Conservation (phyloP, 2,113 vertebrate genomes). For the Eublepharis macularius region DNA sequence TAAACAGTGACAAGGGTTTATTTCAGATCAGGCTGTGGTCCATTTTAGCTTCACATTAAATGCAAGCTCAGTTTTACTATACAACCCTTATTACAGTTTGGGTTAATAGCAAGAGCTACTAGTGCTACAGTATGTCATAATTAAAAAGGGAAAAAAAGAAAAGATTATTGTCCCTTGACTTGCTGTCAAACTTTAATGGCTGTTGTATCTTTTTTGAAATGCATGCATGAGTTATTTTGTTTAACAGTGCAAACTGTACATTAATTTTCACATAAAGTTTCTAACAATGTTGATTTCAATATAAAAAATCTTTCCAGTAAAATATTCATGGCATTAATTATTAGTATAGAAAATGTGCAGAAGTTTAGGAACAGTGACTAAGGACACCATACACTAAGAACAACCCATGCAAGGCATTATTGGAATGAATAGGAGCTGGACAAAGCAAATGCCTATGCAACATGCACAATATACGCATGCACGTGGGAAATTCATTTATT, state of each 20-base stretch:
- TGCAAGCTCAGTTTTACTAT: constrained; percentile 59
- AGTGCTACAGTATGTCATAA: constrained; percentile 54
- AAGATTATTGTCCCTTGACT: constrained; percentile 54
- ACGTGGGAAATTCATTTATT: too few species aligned
- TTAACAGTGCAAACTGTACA: constrained; percentile 49
- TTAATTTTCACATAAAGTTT: constrained; percentile 56
- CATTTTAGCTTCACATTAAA: constrained; percentile 62
- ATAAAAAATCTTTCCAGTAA: constrained; percentile 58
- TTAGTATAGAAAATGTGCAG: constrained; percentile 48
- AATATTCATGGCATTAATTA: constrained; percentile 55
- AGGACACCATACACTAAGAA: not conserved
- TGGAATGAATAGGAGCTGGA: not conserved
- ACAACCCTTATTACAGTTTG: constrained; percentile 46
- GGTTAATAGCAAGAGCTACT: constrained; percentile 56
- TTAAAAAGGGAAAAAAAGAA: not conserved
- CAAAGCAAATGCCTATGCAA: not conserved
- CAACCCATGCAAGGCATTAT: not conserved
- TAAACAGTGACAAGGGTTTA: constrained; percentile 4
- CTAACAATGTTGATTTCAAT: constrained; percentile 62
- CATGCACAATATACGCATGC: not conserved
- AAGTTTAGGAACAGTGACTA: constrained; percentile 48
- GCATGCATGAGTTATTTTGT: constrained; percentile 66
- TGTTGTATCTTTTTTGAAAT: constrained; percentile 61
- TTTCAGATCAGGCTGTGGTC: constrained; percentile 48
- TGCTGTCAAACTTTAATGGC: constrained; percentile 68